phyloP scores from a whole-genome alignment of 2,113 vertebrate genomes.

The Ellobius talpinus region DNA sequence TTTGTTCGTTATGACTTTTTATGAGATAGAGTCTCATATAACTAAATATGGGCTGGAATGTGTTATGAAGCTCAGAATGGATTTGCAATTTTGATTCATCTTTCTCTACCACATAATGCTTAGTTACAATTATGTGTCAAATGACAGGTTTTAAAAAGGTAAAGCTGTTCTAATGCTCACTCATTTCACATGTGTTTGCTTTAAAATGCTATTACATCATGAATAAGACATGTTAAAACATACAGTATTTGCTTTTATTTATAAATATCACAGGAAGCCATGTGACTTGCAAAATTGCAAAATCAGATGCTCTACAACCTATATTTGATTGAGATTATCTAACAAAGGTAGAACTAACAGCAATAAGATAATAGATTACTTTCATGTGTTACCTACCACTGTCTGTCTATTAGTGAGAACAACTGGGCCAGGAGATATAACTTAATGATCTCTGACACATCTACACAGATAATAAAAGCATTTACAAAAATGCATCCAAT shows the following conservation, averaged over 20 bases:
- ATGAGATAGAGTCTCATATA: not conserved
- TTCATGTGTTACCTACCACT: not conserved
- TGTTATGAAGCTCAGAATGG: not conserved
- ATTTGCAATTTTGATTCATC: not conserved
- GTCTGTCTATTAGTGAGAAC: not conserved
- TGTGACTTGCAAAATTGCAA: not conserved
- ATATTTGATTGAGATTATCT: not conserved
- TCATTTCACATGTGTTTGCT: not conserved
- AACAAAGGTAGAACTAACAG: not conserved
- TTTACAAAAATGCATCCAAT: not conserved
- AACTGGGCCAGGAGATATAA: not conserved
- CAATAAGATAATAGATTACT: not conserved
- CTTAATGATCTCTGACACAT: not conserved
- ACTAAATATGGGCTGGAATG: not conserved
- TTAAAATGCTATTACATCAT: conserved; percentile 14
- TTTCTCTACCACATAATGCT: not conserved
- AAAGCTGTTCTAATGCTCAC: conserved; percentile 12
- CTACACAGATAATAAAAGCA: not conserved
- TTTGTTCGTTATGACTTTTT: not conserved
- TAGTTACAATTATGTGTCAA: not conserved
- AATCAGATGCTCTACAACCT: not conserved
- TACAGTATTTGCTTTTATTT: not conserved
- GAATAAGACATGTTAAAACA: not conserved
- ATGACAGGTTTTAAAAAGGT: not conserved
- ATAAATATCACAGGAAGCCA: not conserved